A percentile compares a stretch with the other conserved stretches of the same genome.
Conservation (phyloP, 2,888 invertebrate genomes). For the Trilocha varians region DNA sequence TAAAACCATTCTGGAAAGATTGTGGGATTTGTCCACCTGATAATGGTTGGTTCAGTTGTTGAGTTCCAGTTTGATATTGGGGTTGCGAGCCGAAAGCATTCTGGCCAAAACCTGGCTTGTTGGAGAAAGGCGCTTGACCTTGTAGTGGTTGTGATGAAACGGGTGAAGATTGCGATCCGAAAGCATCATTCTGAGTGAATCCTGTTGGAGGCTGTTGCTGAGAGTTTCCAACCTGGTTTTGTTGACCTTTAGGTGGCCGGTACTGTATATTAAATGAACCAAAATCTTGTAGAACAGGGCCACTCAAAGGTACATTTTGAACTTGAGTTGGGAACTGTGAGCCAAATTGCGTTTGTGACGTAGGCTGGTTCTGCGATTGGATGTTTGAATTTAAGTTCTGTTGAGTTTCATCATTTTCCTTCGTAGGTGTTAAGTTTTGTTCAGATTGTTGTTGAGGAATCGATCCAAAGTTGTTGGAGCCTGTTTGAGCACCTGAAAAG, state of each 20-base stretch:
- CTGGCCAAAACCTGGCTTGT: not conserved
- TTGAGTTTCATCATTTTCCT: not conserved
- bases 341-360: not conserved
- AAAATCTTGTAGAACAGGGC: too few relatives aligned
- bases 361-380: not conserved
- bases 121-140: not conserved
- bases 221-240: not conserved
- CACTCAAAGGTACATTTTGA: too few relatives aligned
- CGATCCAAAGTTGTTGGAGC: not conserved
- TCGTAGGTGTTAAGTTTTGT: not conserved
- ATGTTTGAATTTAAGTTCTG: not conserved
- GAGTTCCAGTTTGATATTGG: not conserved
- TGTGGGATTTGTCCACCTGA: constrained; percentile 3
- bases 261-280: not conserved
- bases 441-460: not conserved
- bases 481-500: not conserved
- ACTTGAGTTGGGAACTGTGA: not conserved
- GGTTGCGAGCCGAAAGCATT: not conserved
- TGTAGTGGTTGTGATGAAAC: not conserved
- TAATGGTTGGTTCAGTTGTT: constrained; percentile 4
- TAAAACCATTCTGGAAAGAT: constrained; percentile 1
- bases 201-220: not conserved
- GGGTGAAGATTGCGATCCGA: not conserved
- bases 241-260: not conserved
- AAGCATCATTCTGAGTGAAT: not conserved